Base-by-base conservation (phyloP, 2,888 invertebrate genomes). In the Andricus curvator region DNA sequence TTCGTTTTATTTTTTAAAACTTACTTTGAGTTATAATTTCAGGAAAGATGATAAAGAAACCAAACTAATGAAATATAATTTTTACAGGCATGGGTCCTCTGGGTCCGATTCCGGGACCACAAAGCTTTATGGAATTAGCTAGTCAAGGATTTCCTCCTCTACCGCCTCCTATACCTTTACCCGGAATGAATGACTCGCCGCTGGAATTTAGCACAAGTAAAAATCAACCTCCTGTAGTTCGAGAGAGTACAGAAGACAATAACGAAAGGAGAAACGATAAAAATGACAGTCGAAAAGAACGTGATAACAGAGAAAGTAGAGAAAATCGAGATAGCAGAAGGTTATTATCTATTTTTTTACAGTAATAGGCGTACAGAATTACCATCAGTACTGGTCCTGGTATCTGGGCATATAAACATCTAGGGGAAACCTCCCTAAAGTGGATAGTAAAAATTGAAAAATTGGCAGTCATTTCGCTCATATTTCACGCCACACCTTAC, bases 161-260 rank as follows among this genome's bases (percentile, higher is more conserved):
- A 56, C 92, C 92, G 77, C 92, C 92, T 5, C 90, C 91, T 0
- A 86, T 92, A 84, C 88, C 92, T 41, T 83, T 93, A 64, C 92
- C 94, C n/a, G 94, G 94, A 1, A 93, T 95, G 90, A 95, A 95
- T 85, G 95, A 95, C 88, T 93, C 93, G 33, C 95, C 95, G 0
- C 90, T 95, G 70, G 95, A 95, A 87, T 96, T 95, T 89, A 95
- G 95, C 86, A 94, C 93, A 62, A 94, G 94, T 85, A 95, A 95
- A 88, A 94, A 94, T 90, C 95, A 94, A 88, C 94, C 94, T 77
- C 94, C 94, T 41, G 94, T 95, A 87, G 93, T 94, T 25, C 90
- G 94, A 13, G 90, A 93, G 78, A 90, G 86, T 48, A 85, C 88
- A 0, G 89, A 91, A 4, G 92, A 91, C 29, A 86, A 81, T 68